Percentiles rank a stretch among this genome's conserved stretches.
These are phyloP conservation scores for Scaeva pyrastri DNA, from an alignment of 2,888 invertebrate species.

Conservation along the genomic window DNA sequence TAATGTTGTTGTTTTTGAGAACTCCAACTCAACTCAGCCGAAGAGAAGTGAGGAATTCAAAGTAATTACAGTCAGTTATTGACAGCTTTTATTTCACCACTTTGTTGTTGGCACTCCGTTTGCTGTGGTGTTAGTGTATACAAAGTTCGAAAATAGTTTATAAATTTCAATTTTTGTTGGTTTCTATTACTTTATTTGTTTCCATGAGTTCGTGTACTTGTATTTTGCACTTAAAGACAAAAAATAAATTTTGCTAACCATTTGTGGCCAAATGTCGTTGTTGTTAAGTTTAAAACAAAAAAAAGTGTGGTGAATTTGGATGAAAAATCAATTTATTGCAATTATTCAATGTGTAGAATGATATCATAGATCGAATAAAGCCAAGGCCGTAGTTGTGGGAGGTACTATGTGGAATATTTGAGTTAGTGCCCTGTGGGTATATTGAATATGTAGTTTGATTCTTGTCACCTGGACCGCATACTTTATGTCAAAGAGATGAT, in stretches of 20 bases:
- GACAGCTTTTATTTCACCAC: slow-evolving; percentile 62
- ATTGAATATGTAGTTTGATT: not conserved
- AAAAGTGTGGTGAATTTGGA: slow-evolving; percentile 16
- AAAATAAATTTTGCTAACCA: slow-evolving; percentile 14
- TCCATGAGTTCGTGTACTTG: slow-evolving; percentile 10
- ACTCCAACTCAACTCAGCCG: slow-evolving; percentile 12
- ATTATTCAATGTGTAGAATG: slow-evolving; percentile 37
- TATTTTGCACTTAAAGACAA: slow-evolving; percentile 43
- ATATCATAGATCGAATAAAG: slow-evolving; percentile 63
- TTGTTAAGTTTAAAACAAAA: not conserved
- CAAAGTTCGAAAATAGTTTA: slow-evolving; percentile 3
- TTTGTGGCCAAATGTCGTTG: slow-evolving; percentile 1
- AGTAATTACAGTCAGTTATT: slow-evolving; percentile 57
- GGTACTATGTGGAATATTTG: not conserved
- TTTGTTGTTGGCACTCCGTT: slow-evolving; percentile 49
- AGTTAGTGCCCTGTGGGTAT: not conserved
- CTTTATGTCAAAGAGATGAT: too few relatives aligned
- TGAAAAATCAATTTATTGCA: slow-evolving; percentile 47
- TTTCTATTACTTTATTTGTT: slow-evolving; percentile 51
- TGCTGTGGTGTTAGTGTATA: slow-evolving; percentile 8
- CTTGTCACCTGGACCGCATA: too few relatives aligned
- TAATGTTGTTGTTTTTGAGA: slow-evolving; percentile 46
- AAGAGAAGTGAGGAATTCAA: slow-evolving; percentile 27
- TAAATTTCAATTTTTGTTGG: slow-evolving; percentile 42
- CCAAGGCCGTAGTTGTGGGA: not conserved